A percentile compares a stretch with the other conserved stretches of the same genome.
Conservation (phyloP, 2,797 vertebrate species). For the Sciurus vulgaris region DNA sequence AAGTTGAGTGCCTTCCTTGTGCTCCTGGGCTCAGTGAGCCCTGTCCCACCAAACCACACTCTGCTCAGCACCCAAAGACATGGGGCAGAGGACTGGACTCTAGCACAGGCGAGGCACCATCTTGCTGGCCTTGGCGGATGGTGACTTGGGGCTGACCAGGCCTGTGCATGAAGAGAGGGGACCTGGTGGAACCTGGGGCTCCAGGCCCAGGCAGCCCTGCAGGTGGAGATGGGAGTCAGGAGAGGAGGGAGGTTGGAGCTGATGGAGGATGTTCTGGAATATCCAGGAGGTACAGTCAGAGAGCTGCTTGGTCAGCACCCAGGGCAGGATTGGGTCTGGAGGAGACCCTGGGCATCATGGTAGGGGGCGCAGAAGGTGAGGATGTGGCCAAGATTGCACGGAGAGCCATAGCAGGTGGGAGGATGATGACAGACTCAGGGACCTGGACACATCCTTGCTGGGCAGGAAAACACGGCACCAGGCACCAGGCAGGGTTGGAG, state of each 20-base stretch:
- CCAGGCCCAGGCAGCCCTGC: not conserved
- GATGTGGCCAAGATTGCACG: not conserved
- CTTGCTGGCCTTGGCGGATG: rapidly evolving
- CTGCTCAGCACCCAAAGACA: not conserved
- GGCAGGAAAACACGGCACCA: no score
- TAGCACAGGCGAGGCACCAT: rapidly evolving
- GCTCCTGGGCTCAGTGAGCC: no score
- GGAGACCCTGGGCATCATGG: rapidly evolving
- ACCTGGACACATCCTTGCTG: not conserved
- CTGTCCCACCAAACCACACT: rapidly evolving
- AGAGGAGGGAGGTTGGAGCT: not conserved
- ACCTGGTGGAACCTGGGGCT: no score
- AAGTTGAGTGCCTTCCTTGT: rapidly evolving
- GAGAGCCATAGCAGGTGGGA: not conserved
- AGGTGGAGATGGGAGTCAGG: no score
- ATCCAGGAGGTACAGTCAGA: no score
- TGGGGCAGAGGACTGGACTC: rapidly evolving
- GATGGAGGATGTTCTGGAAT: no score
- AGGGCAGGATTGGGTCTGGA: not conserved
- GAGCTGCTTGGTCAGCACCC: not conserved
- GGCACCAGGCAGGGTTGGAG: no score
- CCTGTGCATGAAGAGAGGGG: rapidly evolving
- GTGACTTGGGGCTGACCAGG: not conserved
- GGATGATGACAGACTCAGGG: not conserved
- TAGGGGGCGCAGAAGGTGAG: rapidly evolving